Evolutionary conservation across 2,888 invertebrate genomes (phyloP).

Genomic region (Bugula neritina): DNA sequence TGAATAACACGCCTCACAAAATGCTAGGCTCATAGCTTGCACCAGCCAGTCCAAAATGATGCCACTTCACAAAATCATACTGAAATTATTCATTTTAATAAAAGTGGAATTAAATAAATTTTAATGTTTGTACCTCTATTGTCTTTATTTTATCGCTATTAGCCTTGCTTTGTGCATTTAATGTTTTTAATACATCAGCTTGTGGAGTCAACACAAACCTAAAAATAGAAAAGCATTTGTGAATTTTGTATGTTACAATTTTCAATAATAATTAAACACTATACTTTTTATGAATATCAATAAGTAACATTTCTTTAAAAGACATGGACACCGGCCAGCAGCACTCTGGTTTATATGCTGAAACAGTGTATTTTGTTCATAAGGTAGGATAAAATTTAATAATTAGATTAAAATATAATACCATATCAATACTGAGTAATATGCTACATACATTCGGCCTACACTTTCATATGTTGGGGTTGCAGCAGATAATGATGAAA

Average conservation of each 20-base stretch:
- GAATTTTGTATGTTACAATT: neutral
- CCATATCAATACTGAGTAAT: too few relatives aligned
- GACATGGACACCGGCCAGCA: too few relatives aligned
- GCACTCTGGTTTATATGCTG: too few relatives aligned
- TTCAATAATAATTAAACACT: neutral
- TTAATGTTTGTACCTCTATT: slow-evolving; percentile 62
- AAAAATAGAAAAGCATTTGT: slow-evolving; percentile 28
- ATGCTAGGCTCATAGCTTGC: neutral
- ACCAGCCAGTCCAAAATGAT: slow-evolving; percentile 28
- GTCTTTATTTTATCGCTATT: slow-evolving; percentile 63
- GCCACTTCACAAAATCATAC: slow-evolving; percentile 29
- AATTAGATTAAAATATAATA: too few relatives aligned
- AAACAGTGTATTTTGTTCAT: too few relatives aligned
- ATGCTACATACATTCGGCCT: slow-evolving; percentile 69
- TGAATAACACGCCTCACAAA: neutral
- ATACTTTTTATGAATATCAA: too few relatives aligned
- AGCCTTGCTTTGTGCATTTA: slow-evolving; percentile 60
- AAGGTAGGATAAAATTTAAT: too few relatives aligned
- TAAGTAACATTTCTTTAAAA: too few relatives aligned
- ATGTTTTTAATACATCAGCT: slow-evolving; percentile 61
- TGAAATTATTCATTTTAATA: too few relatives aligned
- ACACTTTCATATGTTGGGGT: slow-evolving; percentile 74
- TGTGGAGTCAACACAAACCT: slow-evolving; percentile 67
- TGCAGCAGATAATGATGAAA: slow-evolving; percentile 59
- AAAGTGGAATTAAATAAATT: too few relatives aligned